These are phyloP conservation scores for Micoletzkya japonica DNA, from an alignment of 2,888 invertebrate species.

Conservation along the genomic window DNA sequence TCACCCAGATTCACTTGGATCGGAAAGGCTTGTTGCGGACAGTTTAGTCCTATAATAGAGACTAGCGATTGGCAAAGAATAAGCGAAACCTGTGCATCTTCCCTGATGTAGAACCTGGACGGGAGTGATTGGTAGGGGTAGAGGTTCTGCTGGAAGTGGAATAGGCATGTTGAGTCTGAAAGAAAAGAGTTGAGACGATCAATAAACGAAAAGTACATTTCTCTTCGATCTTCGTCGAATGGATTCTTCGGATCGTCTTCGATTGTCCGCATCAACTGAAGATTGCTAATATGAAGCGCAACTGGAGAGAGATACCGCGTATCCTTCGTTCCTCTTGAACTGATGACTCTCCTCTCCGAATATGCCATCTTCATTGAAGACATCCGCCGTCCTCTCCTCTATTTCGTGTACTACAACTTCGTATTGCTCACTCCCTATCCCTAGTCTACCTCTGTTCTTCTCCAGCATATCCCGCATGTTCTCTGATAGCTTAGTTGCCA, in stretches of 20 bases:
- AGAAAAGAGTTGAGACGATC: not conserved
- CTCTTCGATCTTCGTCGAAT: not conserved
- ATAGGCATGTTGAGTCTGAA: not conserved
- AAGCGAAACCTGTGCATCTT: conserved; percentile 5
- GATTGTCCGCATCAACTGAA: conserved; percentile 45
- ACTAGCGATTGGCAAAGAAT: not conserved
- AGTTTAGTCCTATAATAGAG: conserved; percentile 8
- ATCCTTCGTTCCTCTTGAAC: conserved; percentile 19
- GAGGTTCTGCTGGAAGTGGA: not conserved
- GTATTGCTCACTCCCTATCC: not conserved
- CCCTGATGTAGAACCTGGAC: conserved; percentile 18
- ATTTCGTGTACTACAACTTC: conserved; percentile 14
- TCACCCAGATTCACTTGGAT: not conserved
- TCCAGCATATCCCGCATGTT: conserved; percentile 24
- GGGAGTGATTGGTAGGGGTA: conserved; percentile 24
- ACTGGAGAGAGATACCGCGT: conserved; percentile 1
- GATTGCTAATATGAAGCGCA: not conserved
- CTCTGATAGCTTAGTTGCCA: conserved; percentile 20
- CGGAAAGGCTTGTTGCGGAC: not conserved
- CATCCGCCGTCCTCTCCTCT: conserved; percentile 14
- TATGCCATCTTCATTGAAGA: conserved; percentile 10
- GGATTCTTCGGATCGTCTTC: conserved; percentile 36
- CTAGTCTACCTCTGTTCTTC: not conserved
- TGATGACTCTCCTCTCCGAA: conserved; percentile 19
- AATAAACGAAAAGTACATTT: not conserved